phyloP scores from a whole-genome alignment of 2,797 vertebrate genomes.

The Cuniculus paca region DNA sequence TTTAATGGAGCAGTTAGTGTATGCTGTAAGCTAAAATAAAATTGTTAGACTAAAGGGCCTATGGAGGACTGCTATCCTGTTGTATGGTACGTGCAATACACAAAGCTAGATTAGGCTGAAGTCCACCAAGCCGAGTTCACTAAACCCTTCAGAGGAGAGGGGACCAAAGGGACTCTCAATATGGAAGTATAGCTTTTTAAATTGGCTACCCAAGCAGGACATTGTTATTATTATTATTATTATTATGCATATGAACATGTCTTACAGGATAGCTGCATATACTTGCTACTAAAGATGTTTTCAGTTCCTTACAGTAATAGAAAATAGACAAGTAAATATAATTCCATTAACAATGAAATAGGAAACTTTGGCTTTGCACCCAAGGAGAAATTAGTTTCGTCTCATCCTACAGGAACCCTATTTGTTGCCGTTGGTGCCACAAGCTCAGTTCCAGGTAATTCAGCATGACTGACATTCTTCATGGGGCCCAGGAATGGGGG shows the following conservation, averaged over 20 bases:
- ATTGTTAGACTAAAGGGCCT: not conserved
- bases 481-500: rapidly evolving
- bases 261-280: not conserved
- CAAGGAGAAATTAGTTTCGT: rapidly evolving
- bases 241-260: not conserved
- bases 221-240: not conserved
- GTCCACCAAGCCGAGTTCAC: not conserved
- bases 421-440: not conserved
- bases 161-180: not conserved
- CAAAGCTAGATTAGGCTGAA: not conserved
- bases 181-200: not conserved
- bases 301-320: not conserved
- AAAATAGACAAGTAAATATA: not conserved
- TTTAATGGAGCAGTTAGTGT: not conserved
- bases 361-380: constrained; percentile 37
- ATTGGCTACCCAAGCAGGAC: not conserved
- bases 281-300: not conserved
- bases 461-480: not conserved
- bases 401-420: rapidly evolving
- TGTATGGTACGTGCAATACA: rapidly evolving
- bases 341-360: not conserved
- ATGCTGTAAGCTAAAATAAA: not conserved
- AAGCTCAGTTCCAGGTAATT: rapidly evolving
- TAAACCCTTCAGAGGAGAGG: not conserved
- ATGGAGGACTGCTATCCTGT: rapidly evolving